phyloP scores from a whole-genome alignment of 2,797 vertebrate genomes.

The Betta splendens region DNA sequence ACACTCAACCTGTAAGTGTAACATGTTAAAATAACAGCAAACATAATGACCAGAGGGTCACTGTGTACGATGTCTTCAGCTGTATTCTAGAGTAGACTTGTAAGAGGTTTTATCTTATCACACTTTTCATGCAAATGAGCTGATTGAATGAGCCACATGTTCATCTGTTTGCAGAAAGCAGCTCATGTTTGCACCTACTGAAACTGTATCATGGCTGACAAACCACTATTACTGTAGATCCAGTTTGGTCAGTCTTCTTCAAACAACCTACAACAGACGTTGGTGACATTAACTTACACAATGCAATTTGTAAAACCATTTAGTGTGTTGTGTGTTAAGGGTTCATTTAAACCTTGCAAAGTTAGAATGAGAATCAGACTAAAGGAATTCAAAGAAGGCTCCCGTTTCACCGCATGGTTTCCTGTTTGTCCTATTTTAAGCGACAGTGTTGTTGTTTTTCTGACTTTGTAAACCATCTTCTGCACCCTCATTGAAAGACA shows the following conservation, averaged over 20 bases:
- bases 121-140: background rate
- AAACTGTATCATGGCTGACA: background rate
- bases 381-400: background rate
- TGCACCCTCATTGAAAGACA: conserved; percentile 51
- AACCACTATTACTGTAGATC: conserved; percentile 1
- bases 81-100: conserved; percentile 2
- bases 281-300: too few relatives aligned
- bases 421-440: background rate
- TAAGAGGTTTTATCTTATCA: conserved; percentile 9
- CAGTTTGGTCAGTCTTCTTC: background rate
- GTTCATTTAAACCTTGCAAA: background rate
- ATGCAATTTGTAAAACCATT: too few relatives aligned
- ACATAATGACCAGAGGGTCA: background rate
- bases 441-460: conserved; percentile 44
- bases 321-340: background rate
- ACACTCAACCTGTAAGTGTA: background rate
- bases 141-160: too few relatives aligned
- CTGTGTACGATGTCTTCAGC: conserved; percentile 9
- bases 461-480: conserved; percentile 24
- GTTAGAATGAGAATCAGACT: background rate
- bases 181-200: background rate
- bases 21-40: conserved; percentile 7
- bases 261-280: background rate
- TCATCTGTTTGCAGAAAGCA: background rate
- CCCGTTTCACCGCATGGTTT: background rate